These are phyloP conservation scores for Caracal caracal DNA, from an alignment of 2,113 vertebrate species.

Conservation along the genomic window DNA sequence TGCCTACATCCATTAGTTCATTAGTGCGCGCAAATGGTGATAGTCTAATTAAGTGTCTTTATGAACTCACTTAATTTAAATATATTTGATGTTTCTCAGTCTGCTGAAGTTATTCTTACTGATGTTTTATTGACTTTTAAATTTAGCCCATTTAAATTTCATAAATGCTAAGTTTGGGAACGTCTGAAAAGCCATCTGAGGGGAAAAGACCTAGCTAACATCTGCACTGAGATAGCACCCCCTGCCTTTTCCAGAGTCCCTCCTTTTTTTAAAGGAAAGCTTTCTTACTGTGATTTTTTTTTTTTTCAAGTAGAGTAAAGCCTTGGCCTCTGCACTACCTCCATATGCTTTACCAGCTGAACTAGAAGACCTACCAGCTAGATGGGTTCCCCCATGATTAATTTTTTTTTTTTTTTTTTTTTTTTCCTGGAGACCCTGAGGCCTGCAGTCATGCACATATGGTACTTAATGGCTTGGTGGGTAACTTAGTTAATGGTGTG, in stretches of 20 bases:
- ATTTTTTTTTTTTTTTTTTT: slow-evolving; percentile 57
- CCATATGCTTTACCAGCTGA: slow-evolving; percentile 58
- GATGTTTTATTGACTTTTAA: not conserved
- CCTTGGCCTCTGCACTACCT: not conserved
- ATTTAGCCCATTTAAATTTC: slow-evolving; percentile 14
- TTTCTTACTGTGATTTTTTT: slow-evolving; percentile 49
- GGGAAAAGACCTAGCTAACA: not conserved
- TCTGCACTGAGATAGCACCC: not conserved
- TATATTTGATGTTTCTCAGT: not conserved
- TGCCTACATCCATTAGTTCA: not conserved
- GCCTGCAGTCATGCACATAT: slow-evolving; percentile 31
- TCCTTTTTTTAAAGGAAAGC: slow-evolving; percentile 32
- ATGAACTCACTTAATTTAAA: slow-evolving; percentile 20
- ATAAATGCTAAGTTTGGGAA: slow-evolving; percentile 16
- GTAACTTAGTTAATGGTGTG: slow-evolving; percentile 60
- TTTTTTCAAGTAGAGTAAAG: not conserved
- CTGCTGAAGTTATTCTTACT: not conserved
- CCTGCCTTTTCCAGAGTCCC: slow-evolving; percentile 31
- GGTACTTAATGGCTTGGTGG: slow-evolving; percentile 38
- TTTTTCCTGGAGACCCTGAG: not conserved
- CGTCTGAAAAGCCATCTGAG: slow-evolving; percentile 33
- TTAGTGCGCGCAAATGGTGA: slow-evolving; percentile 28
- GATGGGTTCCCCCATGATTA: slow-evolving; percentile 37
- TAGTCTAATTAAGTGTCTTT: not conserved
- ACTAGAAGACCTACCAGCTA: slow-evolving; percentile 31